A percentile compares a stretch with the other conserved stretches of the same genome.
Evolutionary conservation across 2,888 invertebrate genomes (phyloP).

Genomic region (Rotaria socialis): DNA sequence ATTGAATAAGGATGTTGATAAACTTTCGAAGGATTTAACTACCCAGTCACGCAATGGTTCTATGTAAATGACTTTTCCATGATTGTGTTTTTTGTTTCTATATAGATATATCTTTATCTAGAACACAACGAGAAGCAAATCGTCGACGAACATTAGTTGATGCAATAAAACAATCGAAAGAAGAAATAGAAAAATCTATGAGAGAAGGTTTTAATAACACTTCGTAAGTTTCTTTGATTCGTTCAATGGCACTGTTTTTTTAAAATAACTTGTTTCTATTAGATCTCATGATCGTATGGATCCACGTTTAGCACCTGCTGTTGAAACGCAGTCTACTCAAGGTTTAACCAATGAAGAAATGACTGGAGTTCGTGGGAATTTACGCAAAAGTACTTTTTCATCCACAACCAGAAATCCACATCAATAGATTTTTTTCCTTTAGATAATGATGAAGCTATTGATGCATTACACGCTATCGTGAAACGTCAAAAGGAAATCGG

Average conservation of each 20-base stretch:
- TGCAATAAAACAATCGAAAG: neutral
- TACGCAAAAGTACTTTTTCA: neutral
- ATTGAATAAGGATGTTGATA: neutral
- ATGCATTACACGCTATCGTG: neutral
- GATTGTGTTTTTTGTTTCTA: neutral
- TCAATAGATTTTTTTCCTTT: neutral
- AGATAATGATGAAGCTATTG: constrained; percentile 3
- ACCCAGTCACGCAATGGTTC: neutral
- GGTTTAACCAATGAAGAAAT: neutral
- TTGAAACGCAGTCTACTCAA: neutral
- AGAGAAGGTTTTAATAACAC: neutral
- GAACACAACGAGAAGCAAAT: neutral
- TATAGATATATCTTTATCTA: neutral
- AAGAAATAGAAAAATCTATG: neutral
- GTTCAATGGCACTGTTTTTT: neutral
- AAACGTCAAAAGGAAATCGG: constrained; percentile 27
- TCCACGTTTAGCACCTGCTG: neutral
- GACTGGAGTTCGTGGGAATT: neutral
- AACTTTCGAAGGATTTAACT: neutral
- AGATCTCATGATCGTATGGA: neutral
- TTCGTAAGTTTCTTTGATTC: neutral
- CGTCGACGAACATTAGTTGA: constrained; percentile 30
- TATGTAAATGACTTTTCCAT: neutral
- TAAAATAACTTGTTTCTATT: neutral
- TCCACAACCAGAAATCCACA: too few relatives aligned